Conservation (phyloP, 2,797 vertebrate genomes). For the Agapornis canus region DNA sequence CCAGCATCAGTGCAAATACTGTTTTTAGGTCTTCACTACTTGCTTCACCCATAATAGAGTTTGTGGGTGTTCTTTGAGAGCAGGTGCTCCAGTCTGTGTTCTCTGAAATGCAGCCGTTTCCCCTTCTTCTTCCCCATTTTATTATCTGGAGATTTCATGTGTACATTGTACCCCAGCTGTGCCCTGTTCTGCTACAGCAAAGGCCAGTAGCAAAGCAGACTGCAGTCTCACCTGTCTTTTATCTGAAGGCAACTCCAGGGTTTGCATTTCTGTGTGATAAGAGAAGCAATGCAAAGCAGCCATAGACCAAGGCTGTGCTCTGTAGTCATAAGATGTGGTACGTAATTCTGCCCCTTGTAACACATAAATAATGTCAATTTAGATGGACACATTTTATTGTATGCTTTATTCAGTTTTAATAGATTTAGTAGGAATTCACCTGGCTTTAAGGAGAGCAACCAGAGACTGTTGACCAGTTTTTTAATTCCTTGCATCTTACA, state of each 20-base stretch:
- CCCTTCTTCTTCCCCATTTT: background rate
- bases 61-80: background rate
- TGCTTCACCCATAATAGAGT: background rate
- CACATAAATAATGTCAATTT: background rate
- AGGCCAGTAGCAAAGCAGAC: background rate
- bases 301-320: background rate
- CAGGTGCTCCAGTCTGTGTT: background rate
- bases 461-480: background rate
- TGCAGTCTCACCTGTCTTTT: fast-evolving
- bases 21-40: background rate
- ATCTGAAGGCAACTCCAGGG: background rate
- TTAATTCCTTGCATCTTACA: background rate
- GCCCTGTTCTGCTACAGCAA: background rate
- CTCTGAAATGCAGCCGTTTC: background rate
- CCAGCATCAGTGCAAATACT: background rate
- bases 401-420: background rate
- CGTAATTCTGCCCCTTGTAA: background rate
- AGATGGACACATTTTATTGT: background rate
- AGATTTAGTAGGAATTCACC: background rate
- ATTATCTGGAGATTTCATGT: background rate
- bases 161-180: background rate
- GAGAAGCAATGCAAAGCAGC: background rate
- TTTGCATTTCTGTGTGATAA: background rate
- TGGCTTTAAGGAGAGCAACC: background rate
- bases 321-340: background rate